Evolutionary conservation across 2,888 invertebrate species (phyloP).

Genomic region (Marasmarcha lunaedactyla): DNA sequence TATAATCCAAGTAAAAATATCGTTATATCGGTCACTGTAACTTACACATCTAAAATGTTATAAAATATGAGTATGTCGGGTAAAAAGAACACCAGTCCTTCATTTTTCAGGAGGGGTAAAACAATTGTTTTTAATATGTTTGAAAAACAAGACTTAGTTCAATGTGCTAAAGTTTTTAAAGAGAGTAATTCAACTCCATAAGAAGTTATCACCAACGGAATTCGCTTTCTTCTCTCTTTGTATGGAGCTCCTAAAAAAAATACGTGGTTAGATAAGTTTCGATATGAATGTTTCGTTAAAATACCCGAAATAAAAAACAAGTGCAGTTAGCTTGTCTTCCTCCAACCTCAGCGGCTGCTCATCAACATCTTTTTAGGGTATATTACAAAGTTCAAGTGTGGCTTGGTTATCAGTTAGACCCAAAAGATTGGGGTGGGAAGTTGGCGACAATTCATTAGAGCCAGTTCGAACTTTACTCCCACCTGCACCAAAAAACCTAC

Average conservation of each 20-base stretch:
- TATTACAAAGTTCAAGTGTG: conserved; percentile 18
- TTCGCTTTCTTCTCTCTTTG: conserved; percentile 14
- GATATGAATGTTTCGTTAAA: conserved; percentile 13
- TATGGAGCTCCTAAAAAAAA: conserved; percentile 8
- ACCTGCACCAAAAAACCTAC: too few species aligned
- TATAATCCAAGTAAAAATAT: too few species aligned
- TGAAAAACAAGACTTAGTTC: conserved; percentile 17
- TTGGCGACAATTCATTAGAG: conserved; percentile 11
- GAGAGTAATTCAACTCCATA: conserved; percentile 9
- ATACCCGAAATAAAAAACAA: conserved; percentile 13
- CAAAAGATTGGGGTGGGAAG: conserved; percentile 17
- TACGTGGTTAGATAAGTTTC: conserved; percentile 11
- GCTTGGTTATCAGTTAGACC: conserved; percentile 18
- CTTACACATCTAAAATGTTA: too few species aligned
- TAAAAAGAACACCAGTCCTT: too few species aligned
- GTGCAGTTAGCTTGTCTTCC: conserved; percentile 13
- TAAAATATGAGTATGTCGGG: too few species aligned
- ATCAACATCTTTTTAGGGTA: conserved; percentile 16
- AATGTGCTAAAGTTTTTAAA: conserved; percentile 14
- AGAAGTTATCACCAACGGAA: conserved; percentile 11
- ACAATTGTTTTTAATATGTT: conserved; percentile 19
- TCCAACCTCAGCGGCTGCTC: conserved; percentile 14
- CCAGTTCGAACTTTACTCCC: too few species aligned
- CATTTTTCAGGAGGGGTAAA: conserved; percentile 19
- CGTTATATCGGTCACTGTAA: too few species aligned